A percentile compares a stretch with the other conserved stretches of the same genome.
Conservation (phyloP, 2,797 vertebrate species). For the Acanthiza pusilla region DNA sequence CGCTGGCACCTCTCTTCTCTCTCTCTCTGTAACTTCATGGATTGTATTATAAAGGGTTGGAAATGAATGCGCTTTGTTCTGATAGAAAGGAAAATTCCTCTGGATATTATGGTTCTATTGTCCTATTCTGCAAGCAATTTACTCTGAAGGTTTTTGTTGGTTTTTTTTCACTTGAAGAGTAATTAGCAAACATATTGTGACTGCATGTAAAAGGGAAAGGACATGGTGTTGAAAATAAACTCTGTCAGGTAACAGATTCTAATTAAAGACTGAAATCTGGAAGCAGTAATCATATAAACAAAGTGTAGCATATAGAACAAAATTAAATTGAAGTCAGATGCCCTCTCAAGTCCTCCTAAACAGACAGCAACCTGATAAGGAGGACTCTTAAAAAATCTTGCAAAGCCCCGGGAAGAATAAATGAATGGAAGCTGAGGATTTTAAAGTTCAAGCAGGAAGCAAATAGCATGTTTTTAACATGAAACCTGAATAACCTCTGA, state of each 20-base stretch:
- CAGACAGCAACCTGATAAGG: background rate
- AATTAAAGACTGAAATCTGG: background rate
- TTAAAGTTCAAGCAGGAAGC: background rate
- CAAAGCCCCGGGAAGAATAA: background rate
- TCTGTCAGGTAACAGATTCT: background rate
- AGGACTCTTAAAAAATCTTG: background rate
- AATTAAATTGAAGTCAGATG: background rate
- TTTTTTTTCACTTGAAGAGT: background rate
- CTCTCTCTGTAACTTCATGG: accelerated
- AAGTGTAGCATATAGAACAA: background rate
- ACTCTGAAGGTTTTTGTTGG: background rate
- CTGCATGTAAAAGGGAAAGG: background rate
- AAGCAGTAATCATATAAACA: background rate
- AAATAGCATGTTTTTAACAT: background rate
- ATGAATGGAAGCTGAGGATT: background rate
- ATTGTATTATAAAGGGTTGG: background rate
- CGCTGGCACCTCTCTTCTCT: accelerated
- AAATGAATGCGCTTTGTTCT: background rate
- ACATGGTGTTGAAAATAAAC: background rate
- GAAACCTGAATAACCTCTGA: background rate
- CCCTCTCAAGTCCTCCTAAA: background rate
- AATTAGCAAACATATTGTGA: background rate
- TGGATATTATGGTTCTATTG: background rate
- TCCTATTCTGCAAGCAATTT: background rate
- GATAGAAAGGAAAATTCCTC: background rate